Evolutionary conservation across 2,113 vertebrate species (phyloP), one percentile per base, ranked within the genome.

Genomic region (Sander lucioperca): DNA sequence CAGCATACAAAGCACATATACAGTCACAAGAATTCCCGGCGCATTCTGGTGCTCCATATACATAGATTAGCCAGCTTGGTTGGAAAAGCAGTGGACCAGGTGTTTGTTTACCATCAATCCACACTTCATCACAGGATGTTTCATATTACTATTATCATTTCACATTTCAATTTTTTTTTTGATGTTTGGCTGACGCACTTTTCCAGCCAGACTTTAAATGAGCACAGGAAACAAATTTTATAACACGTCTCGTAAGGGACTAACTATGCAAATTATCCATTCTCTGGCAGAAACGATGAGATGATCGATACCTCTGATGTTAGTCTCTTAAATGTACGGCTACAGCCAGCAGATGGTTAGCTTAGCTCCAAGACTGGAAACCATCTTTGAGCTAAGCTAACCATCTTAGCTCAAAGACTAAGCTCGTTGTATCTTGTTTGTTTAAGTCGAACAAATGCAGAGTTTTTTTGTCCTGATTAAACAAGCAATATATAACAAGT

Each of bases 1-100:
- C 56, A 0, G 63, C 50, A 21, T 57, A 71, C 59, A 54, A 77
- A 89, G 86, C 87, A 87, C 89, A 89, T 45, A 50, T 58, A 66
- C 54, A n/a, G 30, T 70, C 76, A 71, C 51, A 30, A 63, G 48
- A 50, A 56, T 4, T 13, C 43, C 2, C 4, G 27, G 56, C 23
- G 23, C 79, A 50, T 77, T 54, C 48, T 36, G 54, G 59, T 74
- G 43, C 27, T 76, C 66, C 30, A 15, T 43, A 1, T 3, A 11
- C 1, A 12, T 27, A 47, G 13, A 50, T 47, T n/a, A 74, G 30
- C 58, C 72, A 33, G 58, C 45, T 14, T 36, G 50, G 50, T n/a
- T 25, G 13, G 15, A 73, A 23, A 30, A 43, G 43, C 21, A 39
- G 51, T 58, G n/a, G 50, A 51, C 16, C 27, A 21, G 59, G 56